A percentile compares a stretch with the other conserved stretches of the same genome.
Evolutionary conservation across 2,888 invertebrate genomes (phyloP).

Genomic region (Campoplex capitator): DNA sequence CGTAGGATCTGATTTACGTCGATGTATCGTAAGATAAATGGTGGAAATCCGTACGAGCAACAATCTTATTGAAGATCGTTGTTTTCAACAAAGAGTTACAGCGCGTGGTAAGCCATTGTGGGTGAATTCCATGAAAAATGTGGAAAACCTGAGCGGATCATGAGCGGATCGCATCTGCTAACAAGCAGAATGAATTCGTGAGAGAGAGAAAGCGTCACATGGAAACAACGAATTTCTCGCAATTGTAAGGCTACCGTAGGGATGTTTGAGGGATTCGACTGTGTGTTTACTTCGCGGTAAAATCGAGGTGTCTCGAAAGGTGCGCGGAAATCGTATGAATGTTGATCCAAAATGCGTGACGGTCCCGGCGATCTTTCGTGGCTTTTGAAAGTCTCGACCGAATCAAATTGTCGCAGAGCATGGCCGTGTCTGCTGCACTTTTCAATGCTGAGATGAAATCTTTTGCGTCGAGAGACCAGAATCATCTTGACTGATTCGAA

Average conservation of each 20-base stretch:
- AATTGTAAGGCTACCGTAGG: constrained; percentile 19
- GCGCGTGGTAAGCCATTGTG: constrained; percentile 52
- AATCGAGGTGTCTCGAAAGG: constrained; percentile 80
- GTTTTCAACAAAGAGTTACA: constrained; percentile 9
- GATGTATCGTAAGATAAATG: background rate
- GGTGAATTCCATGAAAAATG: constrained; percentile 76
- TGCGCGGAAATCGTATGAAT: constrained; percentile 83
- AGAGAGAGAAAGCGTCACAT: constrained; percentile 66
- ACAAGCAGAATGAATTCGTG: constrained; percentile 76
- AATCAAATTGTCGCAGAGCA: constrained; percentile 75
- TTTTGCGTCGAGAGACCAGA: background rate
- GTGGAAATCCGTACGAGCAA: background rate
- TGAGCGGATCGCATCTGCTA: constrained; percentile 81
- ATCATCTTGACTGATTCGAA: background rate
- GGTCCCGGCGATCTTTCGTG: constrained; percentile 79
- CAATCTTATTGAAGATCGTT: background rate
- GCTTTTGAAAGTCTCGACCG: constrained; percentile 76
- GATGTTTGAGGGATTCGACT: background rate
- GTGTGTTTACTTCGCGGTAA: constrained; percentile 75
- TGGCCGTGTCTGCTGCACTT: constrained; percentile 36
- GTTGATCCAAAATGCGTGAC: constrained; percentile 81
- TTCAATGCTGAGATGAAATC: constrained; percentile 21
- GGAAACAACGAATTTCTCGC: constrained; percentile 54
- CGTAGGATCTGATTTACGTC: background rate
- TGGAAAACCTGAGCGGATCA: constrained; percentile 78